A percentile compares a stretch with the other conserved stretches of the same genome.
These are phyloP conservation scores for Melanostoma scalare DNA, from an alignment of 2,888 invertebrate species.

Conservation along the genomic window DNA sequence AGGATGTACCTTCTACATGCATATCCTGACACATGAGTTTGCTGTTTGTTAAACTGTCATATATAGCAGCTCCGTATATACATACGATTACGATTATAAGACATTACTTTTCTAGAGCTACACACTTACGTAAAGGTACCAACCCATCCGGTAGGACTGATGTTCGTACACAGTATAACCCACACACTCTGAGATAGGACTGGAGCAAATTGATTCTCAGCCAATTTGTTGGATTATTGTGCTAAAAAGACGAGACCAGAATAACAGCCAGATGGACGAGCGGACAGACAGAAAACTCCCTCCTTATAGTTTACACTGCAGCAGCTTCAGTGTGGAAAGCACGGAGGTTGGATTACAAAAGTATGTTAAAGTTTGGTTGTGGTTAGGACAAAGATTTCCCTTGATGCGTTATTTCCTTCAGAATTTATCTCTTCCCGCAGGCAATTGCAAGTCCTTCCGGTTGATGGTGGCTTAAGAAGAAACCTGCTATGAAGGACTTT, in stretches of 20 bases:
- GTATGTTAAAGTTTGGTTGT: conserved; percentile 27
- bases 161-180: not conserved
- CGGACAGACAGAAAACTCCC: conserved; percentile 20
- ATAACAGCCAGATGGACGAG: conserved; percentile 63
- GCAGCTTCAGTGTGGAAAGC: not conserved
- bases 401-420: conserved; percentile 60
- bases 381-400: conserved; percentile 59
- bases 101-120: too few relatives aligned
- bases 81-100: not conserved
- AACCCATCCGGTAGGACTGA: too few relatives aligned
- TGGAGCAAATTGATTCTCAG: conserved; percentile 78
- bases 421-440: conserved; percentile 49
- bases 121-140: too few relatives aligned
- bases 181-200: conserved; percentile 13
- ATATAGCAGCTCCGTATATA: not conserved
- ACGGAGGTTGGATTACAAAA: not conserved
- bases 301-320: conserved; percentile 8
- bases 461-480: conserved; percentile 15
- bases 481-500: conserved; percentile 8
- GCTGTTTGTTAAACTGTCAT: conserved; percentile 31
- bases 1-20: conserved; percentile 30
- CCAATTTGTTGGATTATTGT: conserved; percentile 78
- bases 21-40: conserved; percentile 33
- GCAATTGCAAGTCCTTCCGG: conserved; percentile 65
- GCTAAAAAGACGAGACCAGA: conserved; percentile 65